phyloP scores from a whole-genome alignment of 37 sponge, comb jelly and placozoan species.

The Ianthella basta region DNA sequence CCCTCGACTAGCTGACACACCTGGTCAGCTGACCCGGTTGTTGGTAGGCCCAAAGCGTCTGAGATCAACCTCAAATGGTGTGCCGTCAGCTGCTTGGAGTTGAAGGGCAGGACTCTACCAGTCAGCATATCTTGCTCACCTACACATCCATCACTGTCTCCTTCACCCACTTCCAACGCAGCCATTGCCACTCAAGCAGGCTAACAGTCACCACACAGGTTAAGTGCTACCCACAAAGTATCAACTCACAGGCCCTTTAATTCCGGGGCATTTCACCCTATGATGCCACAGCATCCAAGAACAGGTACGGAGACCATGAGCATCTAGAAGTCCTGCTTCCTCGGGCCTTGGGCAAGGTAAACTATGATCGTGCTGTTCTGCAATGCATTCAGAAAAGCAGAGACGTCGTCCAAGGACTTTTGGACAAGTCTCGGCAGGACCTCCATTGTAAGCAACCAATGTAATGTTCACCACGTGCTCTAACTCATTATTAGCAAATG shows the following conservation, averaged over 20 bases:
- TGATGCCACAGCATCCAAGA: too few relatives aligned
- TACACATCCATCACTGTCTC: background rate
- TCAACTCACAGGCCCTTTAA: constrained; percentile 1
- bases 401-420: background rate
- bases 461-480: background rate
- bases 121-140: background rate
- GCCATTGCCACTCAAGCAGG: background rate
- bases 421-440: constrained; percentile 2
- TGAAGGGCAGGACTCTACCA: constrained; percentile 16
- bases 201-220: background rate
- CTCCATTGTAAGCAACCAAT: background rate
- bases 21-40: constrained; percentile 10
- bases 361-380: background rate
- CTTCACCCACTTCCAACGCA: background rate
- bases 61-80: background rate
- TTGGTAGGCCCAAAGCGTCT: constrained; percentile 5
- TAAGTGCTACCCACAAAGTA: background rate
- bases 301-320: background rate
- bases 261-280: constrained; percentile 8
- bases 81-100: constrained; percentile 16
- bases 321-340: background rate
- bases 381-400: background rate
- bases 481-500: background rate
- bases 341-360: background rate
- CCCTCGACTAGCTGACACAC: constrained; percentile 31